A percentile compares a stretch with the other conserved stretches of the same genome.
Evolutionary conservation across 2,113 vertebrate genomes (phyloP).

Genomic region (Anolis carolinensis): DNA sequence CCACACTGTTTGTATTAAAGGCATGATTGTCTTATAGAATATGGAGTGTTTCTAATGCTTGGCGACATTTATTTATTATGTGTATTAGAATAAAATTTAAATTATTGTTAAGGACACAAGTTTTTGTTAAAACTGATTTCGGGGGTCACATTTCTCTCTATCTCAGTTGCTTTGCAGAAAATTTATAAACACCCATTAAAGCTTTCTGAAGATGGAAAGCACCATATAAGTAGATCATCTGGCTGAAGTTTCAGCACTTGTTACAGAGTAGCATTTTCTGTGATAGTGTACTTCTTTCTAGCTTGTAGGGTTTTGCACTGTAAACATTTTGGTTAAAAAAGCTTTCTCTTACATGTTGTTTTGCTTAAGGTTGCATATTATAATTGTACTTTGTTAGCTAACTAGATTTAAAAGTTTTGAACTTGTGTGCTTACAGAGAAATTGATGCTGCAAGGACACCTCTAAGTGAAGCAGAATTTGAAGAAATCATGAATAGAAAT

Average conservation of each 20-base stretch:
- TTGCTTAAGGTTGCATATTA: slow-evolving; percentile 69
- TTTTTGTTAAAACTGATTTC: slow-evolving; percentile 59
- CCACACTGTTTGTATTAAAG: not conserved
- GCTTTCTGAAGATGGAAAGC: slow-evolving; percentile 45
- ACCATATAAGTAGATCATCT: slow-evolving; percentile 49
- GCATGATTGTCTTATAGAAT: slow-evolving; percentile 42
- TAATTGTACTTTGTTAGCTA: slow-evolving; percentile 42
- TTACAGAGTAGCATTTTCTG: slow-evolving; percentile 50
- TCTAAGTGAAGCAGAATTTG: slow-evolving; percentile 97
- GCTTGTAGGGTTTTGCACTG: slow-evolving; percentile 63
- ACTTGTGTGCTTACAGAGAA: slow-evolving; percentile 82
- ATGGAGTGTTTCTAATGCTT: slow-evolving; percentile 36
- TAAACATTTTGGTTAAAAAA: slow-evolving; percentile 55
- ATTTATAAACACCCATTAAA: slow-evolving; percentile 43
- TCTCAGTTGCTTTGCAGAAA: slow-evolving; percentile 48
- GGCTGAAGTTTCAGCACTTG: slow-evolving; percentile 47
- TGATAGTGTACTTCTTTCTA: slow-evolving; percentile 36
- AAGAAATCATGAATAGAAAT: slow-evolving; percentile 99
- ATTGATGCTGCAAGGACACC: slow-evolving; percentile 95
- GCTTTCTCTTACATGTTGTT: slow-evolving; percentile 72
- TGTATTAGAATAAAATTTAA: slow-evolving; percentile 50
- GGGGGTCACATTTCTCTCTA: slow-evolving; percentile 51
- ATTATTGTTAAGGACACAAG: slow-evolving; percentile 57
- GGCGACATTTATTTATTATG: slow-evolving; percentile 29
- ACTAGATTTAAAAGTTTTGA: slow-evolving; percentile 54